Evolutionary conservation across 2,113 vertebrate genomes (phyloP), one percentile per base, ranked within the genome.

Genomic region (Menura novaehollandiae): DNA sequence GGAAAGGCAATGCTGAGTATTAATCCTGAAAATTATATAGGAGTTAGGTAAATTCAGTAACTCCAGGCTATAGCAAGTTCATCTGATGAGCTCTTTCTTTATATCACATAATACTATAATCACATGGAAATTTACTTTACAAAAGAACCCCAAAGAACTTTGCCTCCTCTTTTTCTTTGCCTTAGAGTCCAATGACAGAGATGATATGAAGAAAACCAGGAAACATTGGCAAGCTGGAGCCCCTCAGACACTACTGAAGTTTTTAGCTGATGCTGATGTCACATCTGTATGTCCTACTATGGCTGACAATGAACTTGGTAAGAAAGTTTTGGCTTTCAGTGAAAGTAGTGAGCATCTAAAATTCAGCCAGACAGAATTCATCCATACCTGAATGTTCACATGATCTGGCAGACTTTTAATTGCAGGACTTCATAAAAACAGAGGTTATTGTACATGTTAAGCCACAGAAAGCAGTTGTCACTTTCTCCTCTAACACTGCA

Each of bases 231-330:
- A 96, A 49, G 69, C 86, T 41, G 95, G 87, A 88, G 87, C 84
- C 5, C 98, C 98, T 30, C 93, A 97, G 78, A 98, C 98, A 41
- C 97, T 99, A 23, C 88, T 99, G 91, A 97, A 97, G 2, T 97
- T 97, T 28, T 97, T 99, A 62, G 96, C 97, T 10, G 81, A 76
- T 8, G 96, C 98, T 69, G 94, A 98, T 3, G 24, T 98, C 66
- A 97, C 96, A 64, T 98, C 98, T 7, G 44, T 85, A 22, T 96
- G 68, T 84, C 75, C 86, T 74, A 83, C 96, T 0, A 27, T 60
- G 26, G 58, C 89, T 22, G 95, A 88, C 43, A 64, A 93, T 90
- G 93, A 96, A 51, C 53, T 59, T 30, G 89, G 80, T 94, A 66
- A 89, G 89, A 87, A 77, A n/a, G 26, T 85, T 75, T 55, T 62